Base-by-base conservation (phyloP, 2,113 vertebrate species). In the Aleadryas rufinucha region DNA sequence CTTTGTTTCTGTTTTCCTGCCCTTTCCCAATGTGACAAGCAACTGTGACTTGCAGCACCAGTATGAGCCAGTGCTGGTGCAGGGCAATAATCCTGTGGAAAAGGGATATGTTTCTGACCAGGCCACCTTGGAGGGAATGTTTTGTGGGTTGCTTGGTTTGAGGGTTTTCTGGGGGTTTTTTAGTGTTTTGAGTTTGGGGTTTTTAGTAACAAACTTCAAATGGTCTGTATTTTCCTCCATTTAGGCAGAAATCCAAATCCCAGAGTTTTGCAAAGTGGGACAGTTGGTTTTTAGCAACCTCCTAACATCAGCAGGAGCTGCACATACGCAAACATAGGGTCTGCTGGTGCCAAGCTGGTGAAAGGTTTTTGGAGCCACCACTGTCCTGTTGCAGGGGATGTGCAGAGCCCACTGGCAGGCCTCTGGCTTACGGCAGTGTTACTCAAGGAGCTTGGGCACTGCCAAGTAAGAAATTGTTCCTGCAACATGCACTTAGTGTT, bases 401-500 rank as follows among this genome's bases (percentile, higher is more conserved):
- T 53, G 39, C 70, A 39, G 92, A 80, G 90, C 90, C 90, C 95
- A 11, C 86, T 93, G 92, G 70, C 84, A 64, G 70, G 61, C 19
- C 61, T 26, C 18, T 54, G 79, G 28, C 13, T 65, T 80, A 52
- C 0, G 1, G 59, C 63, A 80, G 2, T 2, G 0, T 77, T 90
- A 89, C 66, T 28, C 16, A 71, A 74, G 75, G 75, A 88, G 68
- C 33, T 71, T 78, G 83, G 60, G 56, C 80, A 47, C 83, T 81
- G 91, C 83, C 86, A 92, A 95, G 72, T 63, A 72, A 92, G 71
- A 92, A 92, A 80, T 57, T 69, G 41, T 69, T 92, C 63, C 85
- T 68, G 41, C 42, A 65, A 27, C 33, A 13, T 49, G 63, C 50
- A 65, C 37, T 69, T 61, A 42, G n/a, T 81, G 44, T 86, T 95